Conservation (phyloP, 2,888 invertebrate genomes). For the Diarsia mendica region DNA sequence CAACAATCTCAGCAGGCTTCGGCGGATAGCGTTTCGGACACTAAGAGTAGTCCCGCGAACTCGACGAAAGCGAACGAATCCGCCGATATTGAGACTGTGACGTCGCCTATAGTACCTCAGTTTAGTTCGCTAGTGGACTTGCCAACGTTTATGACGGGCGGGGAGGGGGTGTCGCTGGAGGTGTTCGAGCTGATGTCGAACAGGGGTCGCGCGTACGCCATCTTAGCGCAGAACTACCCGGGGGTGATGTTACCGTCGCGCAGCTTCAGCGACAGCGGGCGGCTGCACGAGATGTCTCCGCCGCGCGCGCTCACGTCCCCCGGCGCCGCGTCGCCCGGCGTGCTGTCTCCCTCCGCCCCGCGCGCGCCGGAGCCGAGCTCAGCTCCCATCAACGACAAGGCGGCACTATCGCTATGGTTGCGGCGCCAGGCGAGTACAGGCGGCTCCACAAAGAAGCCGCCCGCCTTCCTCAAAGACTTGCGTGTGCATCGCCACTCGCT, state of each 20-base stretch:
- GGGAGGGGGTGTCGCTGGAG: constrained; percentile 94
- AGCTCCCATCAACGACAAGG: constrained; percentile 81
- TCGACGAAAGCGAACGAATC: constrained; percentile 85
- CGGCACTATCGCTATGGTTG: constrained; percentile 90
- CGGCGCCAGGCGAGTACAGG: constrained; percentile 85
- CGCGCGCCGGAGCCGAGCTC: constrained; percentile 69
- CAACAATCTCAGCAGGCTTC: constrained; percentile 87
- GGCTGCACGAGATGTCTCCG: constrained; percentile 84
- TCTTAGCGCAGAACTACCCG: constrained; percentile 94
- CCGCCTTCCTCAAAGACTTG: constrained; percentile 93
- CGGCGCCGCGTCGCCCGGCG: constrained; percentile 73
- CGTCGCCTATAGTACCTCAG: constrained; percentile 86
- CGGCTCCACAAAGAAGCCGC: constrained; percentile 88
- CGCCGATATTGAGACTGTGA: constrained; percentile 81
- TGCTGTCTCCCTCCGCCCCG: constrained; percentile 65
- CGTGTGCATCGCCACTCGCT: constrained; percentile 94
- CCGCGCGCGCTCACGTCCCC: constrained; percentile 80
- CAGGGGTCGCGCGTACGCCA: constrained; percentile 92
- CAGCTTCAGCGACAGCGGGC: constrained; percentile 92
- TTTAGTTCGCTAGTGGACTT: constrained; percentile 95
- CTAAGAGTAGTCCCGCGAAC: constrained; percentile 92
- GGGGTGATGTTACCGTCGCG: constrained; percentile 93
- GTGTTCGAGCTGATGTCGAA: constrained; percentile 93
- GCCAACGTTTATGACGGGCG: constrained; percentile 95
- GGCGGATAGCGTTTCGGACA: constrained; percentile 93